A percentile compares a stretch with the other conserved stretches of the same genome.
phyloP scores from a whole-genome alignment of 2,888 invertebrate genomes.

The Agriotes lineatus region DNA sequence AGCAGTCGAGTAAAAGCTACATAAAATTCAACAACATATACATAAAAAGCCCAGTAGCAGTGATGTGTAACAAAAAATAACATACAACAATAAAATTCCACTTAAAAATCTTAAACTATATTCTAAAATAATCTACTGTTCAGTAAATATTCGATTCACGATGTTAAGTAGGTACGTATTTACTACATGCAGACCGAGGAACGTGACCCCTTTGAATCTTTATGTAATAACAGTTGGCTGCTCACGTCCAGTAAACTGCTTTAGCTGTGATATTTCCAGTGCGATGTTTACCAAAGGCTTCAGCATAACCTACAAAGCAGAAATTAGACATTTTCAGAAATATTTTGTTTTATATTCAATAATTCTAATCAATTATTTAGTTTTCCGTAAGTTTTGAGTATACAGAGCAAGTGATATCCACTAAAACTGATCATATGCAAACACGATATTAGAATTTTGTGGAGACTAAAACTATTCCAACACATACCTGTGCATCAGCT shows the following conservation, averaged over 20 bases:
- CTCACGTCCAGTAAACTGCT: constrained; percentile 87
- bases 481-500: constrained; percentile 72
- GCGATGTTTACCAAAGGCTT: constrained; percentile 92
- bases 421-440: too few relatives aligned
- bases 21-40: constrained; percentile 6
- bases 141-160: constrained; percentile 4
- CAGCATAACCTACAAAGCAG: constrained; percentile 71
- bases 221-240: constrained; percentile 97
- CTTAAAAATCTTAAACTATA: not conserved
- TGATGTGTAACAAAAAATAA: constrained; percentile 1
- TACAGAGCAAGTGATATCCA: too few relatives aligned
- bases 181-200: constrained; percentile 1
- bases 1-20: constrained; percentile 6
- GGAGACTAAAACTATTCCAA: too few relatives aligned
- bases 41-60: not conserved
- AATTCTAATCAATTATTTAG: too few relatives aligned
- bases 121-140: not conserved
- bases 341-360: too few relatives aligned
- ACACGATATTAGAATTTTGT: too few relatives aligned
- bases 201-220: not conserved
- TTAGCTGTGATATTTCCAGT: constrained; percentile 84
- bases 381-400: too few relatives aligned
- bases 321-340: not conserved
- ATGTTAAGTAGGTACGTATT: constrained; percentile 7
- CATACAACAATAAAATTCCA: not conserved